Evolutionary conservation across 2,888 invertebrate genomes (phyloP).

Genomic region (Molorchus minor): DNA sequence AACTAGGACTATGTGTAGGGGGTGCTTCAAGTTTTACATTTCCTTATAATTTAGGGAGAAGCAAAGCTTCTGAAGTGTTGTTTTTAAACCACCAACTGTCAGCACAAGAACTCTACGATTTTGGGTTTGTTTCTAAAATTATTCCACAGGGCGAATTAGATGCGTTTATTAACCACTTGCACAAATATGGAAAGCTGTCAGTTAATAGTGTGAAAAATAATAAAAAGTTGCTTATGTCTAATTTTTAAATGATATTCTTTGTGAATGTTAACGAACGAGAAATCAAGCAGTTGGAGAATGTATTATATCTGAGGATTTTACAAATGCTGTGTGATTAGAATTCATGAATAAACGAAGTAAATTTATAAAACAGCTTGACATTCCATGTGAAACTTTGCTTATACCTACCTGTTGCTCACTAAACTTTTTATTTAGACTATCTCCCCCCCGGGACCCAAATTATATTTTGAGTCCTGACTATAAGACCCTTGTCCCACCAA

Average conservation of each 20-base stretch:
- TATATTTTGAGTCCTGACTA: too few species aligned
- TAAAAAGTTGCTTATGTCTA: slow-evolving; percentile 74
- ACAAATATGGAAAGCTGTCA: slow-evolving; percentile 68
- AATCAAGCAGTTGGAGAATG: slow-evolving; percentile 71
- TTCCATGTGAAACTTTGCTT: too few species aligned
- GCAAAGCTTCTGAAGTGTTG: slow-evolving; percentile 69
- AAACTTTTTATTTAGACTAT: too few species aligned
- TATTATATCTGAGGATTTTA: slow-evolving; percentile 73
- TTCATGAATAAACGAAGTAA: slow-evolving; percentile 63
- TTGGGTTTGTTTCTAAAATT: slow-evolving; percentile 82
- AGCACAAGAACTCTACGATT: slow-evolving; percentile 79
- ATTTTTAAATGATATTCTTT: slow-evolving; percentile 70
- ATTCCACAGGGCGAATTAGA: slow-evolving; percentile 73
- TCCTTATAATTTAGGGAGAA: slow-evolving; percentile 83
- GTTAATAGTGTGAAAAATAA: slow-evolving; percentile 70
- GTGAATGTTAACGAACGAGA: slow-evolving; percentile 70
- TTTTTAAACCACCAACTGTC: slow-evolving; percentile 78
- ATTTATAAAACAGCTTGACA: too few species aligned
- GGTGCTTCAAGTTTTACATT: slow-evolving; percentile 87
- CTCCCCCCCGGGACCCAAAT: too few species aligned
- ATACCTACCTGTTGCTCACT: too few species aligned
- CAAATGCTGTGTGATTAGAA: slow-evolving; percentile 68
- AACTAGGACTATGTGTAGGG: slow-evolving; percentile 87
- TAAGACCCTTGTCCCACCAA: too few species aligned
- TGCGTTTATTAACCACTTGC: slow-evolving; percentile 66